These are phyloP conservation scores for Drosophila eugracilis DNA, from an alignment of 1,140 invertebrate genomes.

Conservation along the genomic window DNA sequence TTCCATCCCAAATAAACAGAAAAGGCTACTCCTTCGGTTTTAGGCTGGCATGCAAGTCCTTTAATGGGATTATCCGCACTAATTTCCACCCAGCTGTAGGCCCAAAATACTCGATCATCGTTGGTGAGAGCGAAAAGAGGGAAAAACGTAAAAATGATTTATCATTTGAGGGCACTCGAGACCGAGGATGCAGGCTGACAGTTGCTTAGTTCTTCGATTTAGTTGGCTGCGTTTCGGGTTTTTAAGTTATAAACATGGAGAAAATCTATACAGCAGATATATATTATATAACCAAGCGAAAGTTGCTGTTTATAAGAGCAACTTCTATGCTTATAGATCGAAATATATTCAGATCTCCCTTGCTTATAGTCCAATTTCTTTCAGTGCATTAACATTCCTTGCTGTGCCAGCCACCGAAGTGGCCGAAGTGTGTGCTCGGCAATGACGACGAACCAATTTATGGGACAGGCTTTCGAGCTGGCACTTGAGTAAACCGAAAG, in stretches of 20 bases:
- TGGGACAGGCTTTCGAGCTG: constrained; percentile 49
- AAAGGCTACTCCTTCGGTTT: background rate
- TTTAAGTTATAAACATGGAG: background rate
- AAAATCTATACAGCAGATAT: no score
- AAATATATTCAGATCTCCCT: no score
- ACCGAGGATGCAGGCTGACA: constrained; percentile 23
- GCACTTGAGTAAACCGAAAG: constrained; percentile 58
- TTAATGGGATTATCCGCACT: constrained; percentile 54
- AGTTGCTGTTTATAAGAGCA: no score
- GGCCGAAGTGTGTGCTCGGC: constrained; percentile 64
- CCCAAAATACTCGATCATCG: constrained; percentile 38
- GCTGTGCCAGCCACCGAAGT: constrained; percentile 58
- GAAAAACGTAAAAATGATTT: constrained; percentile 77
- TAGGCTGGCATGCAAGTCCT: background rate
- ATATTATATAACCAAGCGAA: no score
- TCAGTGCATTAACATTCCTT: constrained; percentile 18
- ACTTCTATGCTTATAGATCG: no score
- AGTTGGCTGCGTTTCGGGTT: background rate
- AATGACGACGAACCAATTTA: constrained; percentile 77
- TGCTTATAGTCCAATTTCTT: no score
- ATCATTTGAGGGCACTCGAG: constrained; percentile 65
- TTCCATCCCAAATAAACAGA: background rate
- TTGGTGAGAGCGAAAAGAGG: constrained; percentile 17
- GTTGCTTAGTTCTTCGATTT: constrained; percentile 10
- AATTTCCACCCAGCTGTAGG: constrained; percentile 37